Conservation (phyloP, 2,888 invertebrate genomes). For the Hofmannophila pseudospretella region DNA sequence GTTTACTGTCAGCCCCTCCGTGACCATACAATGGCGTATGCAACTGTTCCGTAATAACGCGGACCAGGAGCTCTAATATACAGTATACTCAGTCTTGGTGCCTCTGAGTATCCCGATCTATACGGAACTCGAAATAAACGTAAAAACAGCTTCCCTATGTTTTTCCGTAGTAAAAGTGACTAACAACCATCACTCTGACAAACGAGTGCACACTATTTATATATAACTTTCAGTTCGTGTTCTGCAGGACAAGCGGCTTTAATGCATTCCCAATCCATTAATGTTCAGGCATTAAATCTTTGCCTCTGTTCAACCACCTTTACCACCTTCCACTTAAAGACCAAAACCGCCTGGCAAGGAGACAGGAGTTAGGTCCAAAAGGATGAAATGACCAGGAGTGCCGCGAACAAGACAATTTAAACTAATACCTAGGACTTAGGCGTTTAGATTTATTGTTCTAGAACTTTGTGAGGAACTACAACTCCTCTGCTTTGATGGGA, state of each 20-base stretch:
- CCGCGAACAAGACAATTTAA: constrained; percentile 40
- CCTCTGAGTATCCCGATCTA: too few relatives aligned
- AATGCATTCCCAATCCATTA: constrained; percentile 32
- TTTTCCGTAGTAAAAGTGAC: too few relatives aligned
- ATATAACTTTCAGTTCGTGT: constrained; percentile 32
- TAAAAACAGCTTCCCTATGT: too few relatives aligned
- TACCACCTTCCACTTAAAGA: background rate
- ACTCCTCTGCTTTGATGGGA: constrained; percentile 4
- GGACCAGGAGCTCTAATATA: too few relatives aligned
- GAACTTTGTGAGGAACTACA: constrained; percentile 8
- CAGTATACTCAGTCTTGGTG: too few relatives aligned
- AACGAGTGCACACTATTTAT: constrained; percentile 22
- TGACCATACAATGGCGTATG: too few relatives aligned
- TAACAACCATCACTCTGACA: constrained; percentile 11
- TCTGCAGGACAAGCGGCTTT: constrained; percentile 22
- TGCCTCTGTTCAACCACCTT: background rate
- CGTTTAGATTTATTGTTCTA: constrained; percentile 36
- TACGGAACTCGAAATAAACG: too few relatives aligned
- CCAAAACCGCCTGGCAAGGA: constrained; percentile 1
- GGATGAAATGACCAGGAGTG: constrained; percentile 12
- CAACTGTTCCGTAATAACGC: too few relatives aligned
- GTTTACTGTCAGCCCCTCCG: too few relatives aligned
- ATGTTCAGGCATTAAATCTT: constrained; percentile 15
- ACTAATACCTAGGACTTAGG: constrained; percentile 41
- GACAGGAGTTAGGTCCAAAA: constrained; percentile 11